Base-by-base conservation (phyloP, 2,113 vertebrate species). In the Callopanchax toddi region DNA sequence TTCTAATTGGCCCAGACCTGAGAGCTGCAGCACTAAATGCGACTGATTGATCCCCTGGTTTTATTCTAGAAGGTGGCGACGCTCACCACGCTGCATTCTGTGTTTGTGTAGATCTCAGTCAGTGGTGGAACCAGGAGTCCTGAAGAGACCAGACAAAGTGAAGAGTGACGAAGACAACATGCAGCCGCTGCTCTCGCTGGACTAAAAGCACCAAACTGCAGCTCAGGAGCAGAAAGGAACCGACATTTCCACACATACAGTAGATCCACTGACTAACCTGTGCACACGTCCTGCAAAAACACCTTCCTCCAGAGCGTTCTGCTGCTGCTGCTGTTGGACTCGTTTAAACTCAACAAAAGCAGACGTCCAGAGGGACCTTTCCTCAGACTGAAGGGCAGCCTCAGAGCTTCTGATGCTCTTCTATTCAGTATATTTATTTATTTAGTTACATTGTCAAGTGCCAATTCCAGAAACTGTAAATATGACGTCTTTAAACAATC, bases 171-270 rank as follows among this genome's bases (percentile, higher is more conserved):
- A 99, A 26, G 97, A 99, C 89, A 99, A 98, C 92, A 95, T 96
- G 94, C 97, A 99, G 85, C 97, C 97, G 34, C 92, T 99, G 86
- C 96, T 99, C 73, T 97, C 96, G 40, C 94, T 99, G 89, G 97
- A 99, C 92, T 99, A 91, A 91, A 67, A 34, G 11, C 25, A 3
- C 53, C 57, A 37, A 20, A 8, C 37, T 10, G 25, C 49, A 42
- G 40, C 40, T 60, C 25, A 5, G 25, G 46, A 17, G 51, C 67
- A 45, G 17, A 49, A 42, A 6, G 32, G 13, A 42, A 20, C 40
- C 70, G 48, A 17, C 37, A 63, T 60, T 52, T 40, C 52, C 42
- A 69, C 51, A 67, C 69, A 42, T 46, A n/a, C n/a, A n/a, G n/a
- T n/a, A 50, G 22, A 62, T 16, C 71, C 62, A 67, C 44, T 17